These are phyloP conservation scores for Pipistrellus pygmaeus DNA, from an alignment of 2,797 vertebrate species.

Conservation along the genomic window DNA sequence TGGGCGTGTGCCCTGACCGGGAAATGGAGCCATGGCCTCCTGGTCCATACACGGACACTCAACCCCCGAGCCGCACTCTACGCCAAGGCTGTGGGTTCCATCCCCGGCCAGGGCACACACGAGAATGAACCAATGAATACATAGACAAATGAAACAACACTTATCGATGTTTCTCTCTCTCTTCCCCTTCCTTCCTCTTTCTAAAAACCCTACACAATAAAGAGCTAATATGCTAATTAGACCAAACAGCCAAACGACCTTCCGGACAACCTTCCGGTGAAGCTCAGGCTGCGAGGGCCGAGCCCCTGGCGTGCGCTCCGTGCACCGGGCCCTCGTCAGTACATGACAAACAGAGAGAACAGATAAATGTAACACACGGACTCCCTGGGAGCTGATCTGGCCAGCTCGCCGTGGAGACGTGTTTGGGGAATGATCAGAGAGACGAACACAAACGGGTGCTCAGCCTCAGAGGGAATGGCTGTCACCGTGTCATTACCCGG, in stretches of 20 bases:
- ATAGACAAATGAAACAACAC: not conserved
- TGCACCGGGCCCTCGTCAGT: no score
- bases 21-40: not conserved
- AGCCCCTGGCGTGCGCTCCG: no score
- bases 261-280: no score
- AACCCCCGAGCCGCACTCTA: not conserved
- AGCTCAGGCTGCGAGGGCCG: no score
- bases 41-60: not conserved
- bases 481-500: not conserved
- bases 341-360: not conserved
- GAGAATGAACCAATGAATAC: not conserved
- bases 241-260: no score
- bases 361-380: not conserved
- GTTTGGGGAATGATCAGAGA: not conserved
- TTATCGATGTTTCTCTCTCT: not conserved
- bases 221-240: no score
- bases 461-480: not conserved
- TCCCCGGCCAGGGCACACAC: no score
- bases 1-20: no score
- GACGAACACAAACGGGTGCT: not conserved
- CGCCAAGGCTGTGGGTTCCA: not conserved
- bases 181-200: not conserved
- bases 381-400: not conserved
- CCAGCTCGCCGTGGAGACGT: not conserved
- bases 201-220: not conserved